Conservation (phyloP, 30 jellyfish, hydroid and myxozoan species). For the Aurelia sp. region DNA sequence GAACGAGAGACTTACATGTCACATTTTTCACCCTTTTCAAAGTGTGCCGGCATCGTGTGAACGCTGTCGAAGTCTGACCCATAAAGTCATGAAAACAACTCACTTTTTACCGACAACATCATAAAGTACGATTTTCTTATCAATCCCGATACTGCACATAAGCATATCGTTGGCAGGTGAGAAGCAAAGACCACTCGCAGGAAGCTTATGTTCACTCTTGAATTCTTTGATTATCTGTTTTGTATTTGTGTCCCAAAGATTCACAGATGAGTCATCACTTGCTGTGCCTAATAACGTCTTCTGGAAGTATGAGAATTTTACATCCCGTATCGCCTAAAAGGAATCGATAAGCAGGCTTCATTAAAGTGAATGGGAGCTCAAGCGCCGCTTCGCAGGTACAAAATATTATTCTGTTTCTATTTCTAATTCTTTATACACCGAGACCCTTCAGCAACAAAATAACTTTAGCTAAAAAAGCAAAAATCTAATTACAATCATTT, state of each 20-base stretch:
- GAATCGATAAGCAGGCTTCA: too few relatives aligned
- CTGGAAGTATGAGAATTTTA: conserved; percentile 78
- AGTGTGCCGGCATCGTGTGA: too few relatives aligned
- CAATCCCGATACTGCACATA: conserved; percentile 86
- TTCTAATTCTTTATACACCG: too few relatives aligned
- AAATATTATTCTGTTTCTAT: too few relatives aligned
- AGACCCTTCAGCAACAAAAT: too few relatives aligned
- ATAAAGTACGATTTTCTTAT: conserved; percentile 80
- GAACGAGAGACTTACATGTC: too few relatives aligned
- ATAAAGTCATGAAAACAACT: conserved; percentile 7
- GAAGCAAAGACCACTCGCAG: conserved; percentile 83
- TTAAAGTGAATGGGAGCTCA: too few relatives aligned
- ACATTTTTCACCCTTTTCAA: too few relatives aligned
- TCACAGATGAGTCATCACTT: conserved; percentile 86
- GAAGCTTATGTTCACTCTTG: conserved; percentile 78
- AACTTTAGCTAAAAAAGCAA: too few relatives aligned
- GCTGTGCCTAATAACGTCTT: conserved; percentile 79
- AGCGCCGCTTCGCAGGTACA: too few relatives aligned
- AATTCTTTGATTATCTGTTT: conserved; percentile 63
- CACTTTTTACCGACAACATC: conserved; percentile 95
- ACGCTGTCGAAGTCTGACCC: too few relatives aligned
- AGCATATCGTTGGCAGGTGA: conserved; percentile 97
- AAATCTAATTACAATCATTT: too few relatives aligned
- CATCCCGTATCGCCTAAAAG: conserved; percentile 84
- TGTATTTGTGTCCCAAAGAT: conserved; percentile 88